Evolutionary conservation across 2,113 vertebrate genomes (phyloP), one percentile per base, ranked within the genome.

Genomic region (Chloebia gouldiae): DNA sequence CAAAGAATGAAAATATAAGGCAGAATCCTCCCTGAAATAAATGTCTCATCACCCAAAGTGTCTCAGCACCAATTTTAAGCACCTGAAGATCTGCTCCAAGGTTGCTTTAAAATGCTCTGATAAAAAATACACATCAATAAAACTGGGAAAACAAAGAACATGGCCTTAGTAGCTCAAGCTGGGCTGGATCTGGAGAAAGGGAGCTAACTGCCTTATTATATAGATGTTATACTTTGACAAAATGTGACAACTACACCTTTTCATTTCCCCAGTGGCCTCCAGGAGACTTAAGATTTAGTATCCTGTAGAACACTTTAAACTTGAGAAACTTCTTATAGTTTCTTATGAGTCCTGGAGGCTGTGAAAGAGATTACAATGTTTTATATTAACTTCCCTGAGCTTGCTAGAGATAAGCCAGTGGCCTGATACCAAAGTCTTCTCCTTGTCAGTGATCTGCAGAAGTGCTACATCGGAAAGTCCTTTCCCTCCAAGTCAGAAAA

Each of bases 241-340:
- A 97, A 96, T 88, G 81, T 95, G 96, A 96, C 92, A 96, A 94
- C 86, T 87, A 47, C 83, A 82, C 89, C 96, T 98, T 97, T 95
- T 96, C 95, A 97, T 95, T 98, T 97, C 93, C 93, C 72, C 92
- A 56, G 68, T 88, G 44, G 97, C 96, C 97, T 97, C 73, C 93
- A 96, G 96, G 94, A 97, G 79, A 88, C 76, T 77, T 79, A 86
- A 97, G 94, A 97, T 96, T 97, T 96, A 97, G 94, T 92, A 94
- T 81, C 86, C 83, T 95, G 92, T 88, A 18, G 30, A 88, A 91
- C 77, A 94, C 27, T 86, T 96, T 61, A 90, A 95, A 92, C 92
- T 95, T 86, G 68, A 93, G 91, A 96, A 98, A 96, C 96, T 97
- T 97, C 93, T 97, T 88, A 87, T 57, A 86, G 91, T 83, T 96